These are phyloP conservation scores for Apis florea DNA, from an alignment of 1,140 invertebrate species.

Conservation along the genomic window DNA sequence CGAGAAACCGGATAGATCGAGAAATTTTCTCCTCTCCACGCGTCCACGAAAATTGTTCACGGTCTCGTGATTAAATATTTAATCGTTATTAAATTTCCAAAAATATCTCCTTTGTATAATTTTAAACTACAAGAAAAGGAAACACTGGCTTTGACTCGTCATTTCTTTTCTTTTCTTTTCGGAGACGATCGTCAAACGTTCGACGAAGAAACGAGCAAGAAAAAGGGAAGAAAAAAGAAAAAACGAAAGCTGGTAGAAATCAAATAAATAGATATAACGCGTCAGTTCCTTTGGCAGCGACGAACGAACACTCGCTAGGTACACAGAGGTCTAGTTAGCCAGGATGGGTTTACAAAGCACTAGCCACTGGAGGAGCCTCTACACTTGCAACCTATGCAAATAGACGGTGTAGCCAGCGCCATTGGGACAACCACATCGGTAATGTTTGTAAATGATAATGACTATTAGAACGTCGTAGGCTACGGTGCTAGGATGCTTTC, in stretches of 20 bases:
- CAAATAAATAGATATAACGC: slow-evolving; percentile 4
- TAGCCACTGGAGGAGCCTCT: slow-evolving; percentile 55
- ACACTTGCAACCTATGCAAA: slow-evolving; percentile 64
- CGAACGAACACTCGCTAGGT: slow-evolving; percentile 38
- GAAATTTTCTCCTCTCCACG: background rate
- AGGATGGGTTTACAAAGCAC: slow-evolving; percentile 62
- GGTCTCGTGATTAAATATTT: background rate
- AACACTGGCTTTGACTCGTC: background rate
- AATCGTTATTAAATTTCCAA: background rate
- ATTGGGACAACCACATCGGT: background rate
- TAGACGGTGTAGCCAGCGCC: slow-evolving; percentile 46
- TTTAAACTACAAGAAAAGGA: too few relatives aligned
- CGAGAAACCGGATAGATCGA: background rate
- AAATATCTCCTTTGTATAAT: background rate
- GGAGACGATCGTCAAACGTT: background rate
- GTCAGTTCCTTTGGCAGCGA: slow-evolving; percentile 17
- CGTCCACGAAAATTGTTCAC: background rate
- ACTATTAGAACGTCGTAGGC: slow-evolving; percentile 64
- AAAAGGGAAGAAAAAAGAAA: background rate
- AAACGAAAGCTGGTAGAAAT: slow-evolving; percentile 15
- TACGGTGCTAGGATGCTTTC: slow-evolving; percentile 27
- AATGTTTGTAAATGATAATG: slow-evolving; percentile 70
- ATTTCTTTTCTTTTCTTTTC: background rate
- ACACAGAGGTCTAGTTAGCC: slow-evolving; percentile 55
- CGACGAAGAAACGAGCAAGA: too few relatives aligned